Conservation (phyloP, 1,140 invertebrate genomes). For the Pachyrhynchus sulphureomaculatus region DNA sequence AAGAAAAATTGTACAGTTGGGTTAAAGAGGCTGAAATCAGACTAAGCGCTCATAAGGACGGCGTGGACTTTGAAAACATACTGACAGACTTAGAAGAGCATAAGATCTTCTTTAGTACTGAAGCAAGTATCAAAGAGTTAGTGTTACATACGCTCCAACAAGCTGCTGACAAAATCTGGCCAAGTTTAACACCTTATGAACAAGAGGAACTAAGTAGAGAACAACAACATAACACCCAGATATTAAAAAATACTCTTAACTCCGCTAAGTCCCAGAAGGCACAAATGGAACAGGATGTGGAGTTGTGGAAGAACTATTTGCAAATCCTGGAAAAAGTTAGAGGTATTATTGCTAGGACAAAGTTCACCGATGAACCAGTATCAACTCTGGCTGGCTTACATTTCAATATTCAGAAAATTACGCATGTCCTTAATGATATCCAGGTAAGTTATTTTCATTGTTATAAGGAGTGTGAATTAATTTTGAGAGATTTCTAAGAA, state of each 20-base stretch:
- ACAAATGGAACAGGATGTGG: constrained; percentile 72
- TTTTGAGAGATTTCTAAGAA: too few species aligned
- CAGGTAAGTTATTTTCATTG: constrained; percentile 60
- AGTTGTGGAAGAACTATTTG: constrained; percentile 78
- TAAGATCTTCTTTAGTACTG: constrained; percentile 80
- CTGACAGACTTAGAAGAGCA: constrained; percentile 81
- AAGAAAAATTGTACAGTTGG: constrained; percentile 82
- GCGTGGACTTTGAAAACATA: constrained; percentile 85
- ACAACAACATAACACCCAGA: constrained; percentile 74
- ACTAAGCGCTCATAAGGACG: constrained; percentile 75
- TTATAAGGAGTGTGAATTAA: too few species aligned
- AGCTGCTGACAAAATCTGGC: constrained; percentile 83
- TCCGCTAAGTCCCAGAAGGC: constrained; percentile 75
- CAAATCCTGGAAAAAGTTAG: constrained; percentile 74
- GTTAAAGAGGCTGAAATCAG: constrained; percentile 79
- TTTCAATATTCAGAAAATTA: constrained; percentile 78
- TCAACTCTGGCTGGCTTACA: constrained; percentile 74
- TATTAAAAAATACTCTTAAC: constrained; percentile 78
- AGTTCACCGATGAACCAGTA: constrained; percentile 73
- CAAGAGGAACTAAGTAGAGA: constrained; percentile 80
- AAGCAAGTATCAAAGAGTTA: constrained; percentile 73
- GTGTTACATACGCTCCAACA: constrained; percentile 81
- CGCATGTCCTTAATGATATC: constrained; percentile 73
- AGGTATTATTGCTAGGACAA: constrained; percentile 68
- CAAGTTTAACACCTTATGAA: constrained; percentile 73